Conservation (phyloP, 2,888 invertebrate genomes). For the Drosophila atroscutellata region DNA sequence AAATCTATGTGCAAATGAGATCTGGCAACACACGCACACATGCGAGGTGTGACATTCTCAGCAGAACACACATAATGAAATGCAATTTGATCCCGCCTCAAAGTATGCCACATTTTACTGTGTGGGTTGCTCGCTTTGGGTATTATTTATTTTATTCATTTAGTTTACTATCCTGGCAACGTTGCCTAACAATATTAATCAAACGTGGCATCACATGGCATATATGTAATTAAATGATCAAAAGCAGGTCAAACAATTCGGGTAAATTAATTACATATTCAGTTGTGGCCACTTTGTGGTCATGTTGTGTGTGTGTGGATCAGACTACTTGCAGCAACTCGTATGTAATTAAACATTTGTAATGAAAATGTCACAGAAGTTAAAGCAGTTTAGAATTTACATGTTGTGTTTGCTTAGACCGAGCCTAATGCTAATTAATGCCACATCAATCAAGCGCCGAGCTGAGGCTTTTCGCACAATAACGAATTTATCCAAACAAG, state of each 20-base stretch:
- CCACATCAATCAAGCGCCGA: slow-evolving; percentile 57
- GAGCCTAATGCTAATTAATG: slow-evolving; percentile 50
- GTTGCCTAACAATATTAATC: slow-evolving; percentile 8
- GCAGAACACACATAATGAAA: background rate
- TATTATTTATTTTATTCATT: slow-evolving; percentile 2
- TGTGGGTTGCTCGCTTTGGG: background rate
- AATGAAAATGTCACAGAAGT: background rate
- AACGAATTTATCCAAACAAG: slow-evolving; percentile 23
- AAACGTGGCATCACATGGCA: background rate
- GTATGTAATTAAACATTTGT: background rate
- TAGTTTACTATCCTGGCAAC: background rate
- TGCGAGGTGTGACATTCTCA: rapidly evolving
- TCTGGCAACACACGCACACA: background rate
- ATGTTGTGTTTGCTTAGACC: slow-evolving; percentile 9
- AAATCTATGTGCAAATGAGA: background rate
- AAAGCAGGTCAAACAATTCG: background rate
- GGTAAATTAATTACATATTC: slow-evolving; percentile 6
- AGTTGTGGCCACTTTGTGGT: background rate
- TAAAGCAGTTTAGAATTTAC: background rate
- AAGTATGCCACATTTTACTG: slow-evolving; percentile 29
- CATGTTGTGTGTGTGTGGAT: background rate
- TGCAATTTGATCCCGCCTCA: background rate
- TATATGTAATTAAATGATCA: slow-evolving; percentile 17
- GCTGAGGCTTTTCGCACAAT: slow-evolving; percentile 1
- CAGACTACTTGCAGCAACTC: background rate